These are phyloP conservation scores for Spialia ferax DNA, from an alignment of 2,888 invertebrate genomes.

Conservation along the genomic window DNA sequence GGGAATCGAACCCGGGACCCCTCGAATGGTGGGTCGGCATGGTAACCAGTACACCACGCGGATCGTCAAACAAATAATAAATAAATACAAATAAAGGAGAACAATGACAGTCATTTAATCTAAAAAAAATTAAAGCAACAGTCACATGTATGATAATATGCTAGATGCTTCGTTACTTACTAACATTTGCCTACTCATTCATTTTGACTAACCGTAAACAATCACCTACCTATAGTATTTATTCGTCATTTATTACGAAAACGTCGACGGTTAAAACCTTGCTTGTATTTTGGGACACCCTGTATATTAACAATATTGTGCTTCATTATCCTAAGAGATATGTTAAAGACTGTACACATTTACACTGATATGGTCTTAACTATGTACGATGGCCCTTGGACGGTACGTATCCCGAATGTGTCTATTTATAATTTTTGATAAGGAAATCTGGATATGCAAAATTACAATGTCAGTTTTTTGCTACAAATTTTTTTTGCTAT, in stretches of 20 bases:
- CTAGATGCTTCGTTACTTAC: no score
- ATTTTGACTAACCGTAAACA: no score
- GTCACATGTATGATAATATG: no score
- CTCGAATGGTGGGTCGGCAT: no score
- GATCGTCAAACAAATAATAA: no score
- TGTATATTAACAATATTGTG: slow-evolving; percentile 3
- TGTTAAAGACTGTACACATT: slow-evolving; percentile 31
- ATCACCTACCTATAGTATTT: no score
- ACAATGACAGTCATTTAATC: no score
- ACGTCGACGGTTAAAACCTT: not conserved
- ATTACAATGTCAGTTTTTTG: slow-evolving; percentile 7
- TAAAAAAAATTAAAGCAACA: no score
- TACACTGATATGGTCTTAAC: slow-evolving; percentile 29
- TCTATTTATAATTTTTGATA: not conserved
- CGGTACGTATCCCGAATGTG: slow-evolving; percentile 16
- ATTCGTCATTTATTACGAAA: not conserved
- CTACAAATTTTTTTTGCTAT: not conserved
- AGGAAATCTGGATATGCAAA: slow-evolving; percentile 33
- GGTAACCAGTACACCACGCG: no score
- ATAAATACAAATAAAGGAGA: no score
- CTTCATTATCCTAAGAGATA: slow-evolving; percentile 18
- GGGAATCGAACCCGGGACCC: no score
- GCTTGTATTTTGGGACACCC: not conserved
- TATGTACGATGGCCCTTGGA: slow-evolving; percentile 37
- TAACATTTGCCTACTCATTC: no score